Evolutionary conservation across 2,888 invertebrate genomes (phyloP).

Genomic region (Sipunculus nudus): DNA sequence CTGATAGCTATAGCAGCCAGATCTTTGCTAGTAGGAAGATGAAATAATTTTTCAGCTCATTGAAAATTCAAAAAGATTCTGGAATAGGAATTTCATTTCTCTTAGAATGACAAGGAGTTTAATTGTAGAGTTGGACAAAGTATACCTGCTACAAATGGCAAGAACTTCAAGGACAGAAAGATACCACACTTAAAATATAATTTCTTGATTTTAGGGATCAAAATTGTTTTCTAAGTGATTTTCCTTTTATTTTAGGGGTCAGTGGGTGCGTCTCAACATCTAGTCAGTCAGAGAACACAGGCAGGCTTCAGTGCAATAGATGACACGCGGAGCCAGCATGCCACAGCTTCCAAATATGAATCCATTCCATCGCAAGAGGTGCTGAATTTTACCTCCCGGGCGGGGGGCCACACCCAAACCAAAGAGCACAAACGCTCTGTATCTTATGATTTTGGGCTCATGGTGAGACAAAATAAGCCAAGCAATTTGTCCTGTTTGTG

Average conservation of each 20-base stretch:
- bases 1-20: too few relatives aligned
- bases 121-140: too few relatives aligned
- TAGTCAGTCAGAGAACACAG: slow-evolving; percentile 74
- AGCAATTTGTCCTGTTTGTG: neutral
- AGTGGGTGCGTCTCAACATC: slow-evolving; percentile 46
- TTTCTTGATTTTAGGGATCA: too few relatives aligned
- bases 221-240: neutral
- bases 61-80: too few relatives aligned
- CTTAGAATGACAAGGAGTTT: too few relatives aligned
- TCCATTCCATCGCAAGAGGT: slow-evolving; percentile 50
- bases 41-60: too few relatives aligned
- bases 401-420: neutral
- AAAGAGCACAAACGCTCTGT: slow-evolving; percentile 35
- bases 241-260: neutral
- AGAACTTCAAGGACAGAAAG: too few relatives aligned
- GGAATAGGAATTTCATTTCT: too few relatives aligned
- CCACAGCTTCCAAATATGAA: slow-evolving; percentile 67
- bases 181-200: too few relatives aligned
- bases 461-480: slow-evolving; percentile 31
- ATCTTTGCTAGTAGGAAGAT: too few relatives aligned
- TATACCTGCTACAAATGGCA: too few relatives aligned
- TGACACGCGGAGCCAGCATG: slow-evolving; percentile 55
- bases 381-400: slow-evolving; percentile 23
- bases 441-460: slow-evolving; percentile 42
- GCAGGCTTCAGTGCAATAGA: slow-evolving; percentile 64